Percentiles rank a stretch among this genome's conserved stretches.
Evolutionary conservation across 2,888 invertebrate genomes (phyloP).

Genomic region (Esperia sulphurella): DNA sequence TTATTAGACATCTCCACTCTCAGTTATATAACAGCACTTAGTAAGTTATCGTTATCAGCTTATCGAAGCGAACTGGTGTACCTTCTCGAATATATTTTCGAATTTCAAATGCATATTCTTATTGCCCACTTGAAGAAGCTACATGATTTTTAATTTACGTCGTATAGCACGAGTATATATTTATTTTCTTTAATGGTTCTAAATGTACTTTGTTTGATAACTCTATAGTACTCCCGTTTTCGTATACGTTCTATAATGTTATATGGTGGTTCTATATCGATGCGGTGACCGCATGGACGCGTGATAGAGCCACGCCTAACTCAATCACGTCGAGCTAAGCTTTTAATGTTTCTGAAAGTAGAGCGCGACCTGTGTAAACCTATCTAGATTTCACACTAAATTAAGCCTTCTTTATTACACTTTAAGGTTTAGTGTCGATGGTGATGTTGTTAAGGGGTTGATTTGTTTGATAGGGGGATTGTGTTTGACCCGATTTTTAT

Average conservation of each 20-base stretch:
- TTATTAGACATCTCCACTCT: too few relatives aligned
- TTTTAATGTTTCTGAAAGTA: conserved; percentile 63
- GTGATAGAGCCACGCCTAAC: conserved; percentile 59
- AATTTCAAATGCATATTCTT: too few relatives aligned
- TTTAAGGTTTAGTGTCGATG: conserved; percentile 22
- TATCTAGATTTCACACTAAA: conserved; percentile 27
- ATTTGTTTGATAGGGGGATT: conserved; percentile 38
- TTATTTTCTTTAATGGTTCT: too few relatives aligned
- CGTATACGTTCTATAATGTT: not conserved
- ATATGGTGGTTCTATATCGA: conserved; percentile 32
- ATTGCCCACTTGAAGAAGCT: too few relatives aligned
- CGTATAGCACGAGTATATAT: too few relatives aligned
- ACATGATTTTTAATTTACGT: too few relatives aligned
- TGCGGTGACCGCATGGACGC: conserved; percentile 49
- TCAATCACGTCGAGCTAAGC: conserved; percentile 58
- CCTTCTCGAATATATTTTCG: too few relatives aligned
- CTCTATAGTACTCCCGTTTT: too few relatives aligned
- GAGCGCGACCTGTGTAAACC: conserved; percentile 45
- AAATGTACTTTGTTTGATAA: too few relatives aligned
- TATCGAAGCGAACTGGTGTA: too few relatives aligned
- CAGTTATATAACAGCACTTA: too few relatives aligned
- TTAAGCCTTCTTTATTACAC: conserved; percentile 27
- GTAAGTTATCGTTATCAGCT: too few relatives aligned
- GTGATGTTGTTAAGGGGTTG: conserved; percentile 36
- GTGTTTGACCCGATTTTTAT: conserved; percentile 41